These are phyloP conservation scores for Myotis myotis DNA, from an alignment of 2,797 vertebrate genomes.

Conservation along the genomic window DNA sequence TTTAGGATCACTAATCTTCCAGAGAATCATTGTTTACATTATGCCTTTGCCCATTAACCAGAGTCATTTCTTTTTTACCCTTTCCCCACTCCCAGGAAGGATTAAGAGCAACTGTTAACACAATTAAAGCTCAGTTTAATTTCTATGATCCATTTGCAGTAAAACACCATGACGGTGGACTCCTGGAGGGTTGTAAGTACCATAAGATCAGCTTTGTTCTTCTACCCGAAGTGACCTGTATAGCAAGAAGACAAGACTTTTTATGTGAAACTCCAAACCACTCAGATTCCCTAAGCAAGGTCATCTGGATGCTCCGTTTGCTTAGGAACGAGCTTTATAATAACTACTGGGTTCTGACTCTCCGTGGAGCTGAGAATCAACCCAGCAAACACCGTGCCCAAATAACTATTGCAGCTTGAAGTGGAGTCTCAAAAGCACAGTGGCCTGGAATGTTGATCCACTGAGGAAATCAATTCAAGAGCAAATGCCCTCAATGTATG, in stretches of 20 bases:
- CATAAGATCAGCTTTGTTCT: constrained; percentile 8
- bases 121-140: constrained; percentile 70
- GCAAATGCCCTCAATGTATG: constrained; percentile 48
- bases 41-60: constrained; percentile 56
- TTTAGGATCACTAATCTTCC: constrained; percentile 61
- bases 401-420: background rate
- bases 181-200: background rate
- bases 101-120: constrained; percentile 60
- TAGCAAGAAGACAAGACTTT: background rate
- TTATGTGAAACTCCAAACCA: background rate
- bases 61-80: constrained; percentile 9
- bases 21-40: constrained; percentile 58
- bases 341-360: background rate
- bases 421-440: constrained; percentile 6
- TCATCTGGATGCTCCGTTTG: background rate
- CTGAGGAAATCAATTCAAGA: constrained; percentile 58
- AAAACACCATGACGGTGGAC: constrained; percentile 29
- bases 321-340: background rate
- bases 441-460: constrained; percentile 46
- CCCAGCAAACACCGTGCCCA: background rate
- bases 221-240: constrained; percentile 26
- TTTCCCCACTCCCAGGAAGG: constrained; percentile 37
- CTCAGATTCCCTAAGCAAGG: background rate
- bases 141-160: constrained; percentile 53
- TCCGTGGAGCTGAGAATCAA: background rate